These are phyloP conservation scores for Phoxinus phoxinus DNA, from an alignment of 2,113 vertebrate species.

Conservation along the genomic window DNA sequence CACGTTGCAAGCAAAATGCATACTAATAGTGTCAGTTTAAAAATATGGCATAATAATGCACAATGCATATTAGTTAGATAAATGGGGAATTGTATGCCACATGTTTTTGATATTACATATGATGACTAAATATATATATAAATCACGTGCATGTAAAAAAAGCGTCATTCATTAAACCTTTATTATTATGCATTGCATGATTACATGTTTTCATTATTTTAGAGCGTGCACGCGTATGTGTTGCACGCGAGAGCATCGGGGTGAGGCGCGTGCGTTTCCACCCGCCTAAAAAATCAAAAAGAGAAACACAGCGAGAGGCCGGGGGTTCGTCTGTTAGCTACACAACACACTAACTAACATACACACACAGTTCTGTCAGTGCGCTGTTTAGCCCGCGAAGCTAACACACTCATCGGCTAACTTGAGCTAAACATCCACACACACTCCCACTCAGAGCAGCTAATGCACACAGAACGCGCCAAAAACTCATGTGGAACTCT, in stretches of 20 bases:
- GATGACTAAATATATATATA: not conserved
- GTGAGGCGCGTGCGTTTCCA: constrained; percentile 34
- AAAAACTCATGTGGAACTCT: not conserved
- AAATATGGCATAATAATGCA: not conserved
- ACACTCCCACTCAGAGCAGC: not conserved
- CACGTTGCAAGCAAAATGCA: not conserved
- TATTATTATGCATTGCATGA: not conserved
- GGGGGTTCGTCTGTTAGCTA: constrained; percentile 16
- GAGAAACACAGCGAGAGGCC: constrained; percentile 22
- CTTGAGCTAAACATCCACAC: constrained; percentile 35
- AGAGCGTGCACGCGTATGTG: not conserved
- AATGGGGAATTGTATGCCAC: not conserved
- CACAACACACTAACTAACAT: not conserved
- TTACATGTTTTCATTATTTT: not conserved
- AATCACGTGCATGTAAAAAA: not conserved
- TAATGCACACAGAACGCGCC: not conserved
- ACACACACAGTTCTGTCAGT: constrained; percentile 21
- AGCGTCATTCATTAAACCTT: not conserved
- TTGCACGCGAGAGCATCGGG: not conserved
- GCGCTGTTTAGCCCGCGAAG: constrained; percentile 38
- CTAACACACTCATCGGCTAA: constrained; percentile 40
- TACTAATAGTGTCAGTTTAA: too few species aligned
- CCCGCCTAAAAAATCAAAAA: constrained; percentile 54
- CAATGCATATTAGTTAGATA: not conserved
- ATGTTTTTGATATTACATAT: not conserved